Conservation (phyloP, 2,113 vertebrate species). For the Marcusenius ussheri region DNA sequence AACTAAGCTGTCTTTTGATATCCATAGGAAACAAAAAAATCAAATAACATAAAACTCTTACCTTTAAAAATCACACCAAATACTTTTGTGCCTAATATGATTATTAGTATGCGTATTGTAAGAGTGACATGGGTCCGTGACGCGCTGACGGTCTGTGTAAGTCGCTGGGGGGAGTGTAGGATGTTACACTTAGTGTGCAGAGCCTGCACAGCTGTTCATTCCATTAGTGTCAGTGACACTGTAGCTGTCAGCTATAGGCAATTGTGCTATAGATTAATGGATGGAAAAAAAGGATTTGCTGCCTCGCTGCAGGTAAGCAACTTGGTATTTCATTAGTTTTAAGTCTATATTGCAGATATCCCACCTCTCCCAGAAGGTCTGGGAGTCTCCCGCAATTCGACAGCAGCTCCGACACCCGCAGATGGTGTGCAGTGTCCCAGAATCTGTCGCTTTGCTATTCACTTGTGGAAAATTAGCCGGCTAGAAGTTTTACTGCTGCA, state of each 20-base stretch:
- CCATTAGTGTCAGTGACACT: neutral
- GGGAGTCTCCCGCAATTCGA: neutral
- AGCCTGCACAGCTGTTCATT: neutral
- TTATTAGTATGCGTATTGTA: neutral
- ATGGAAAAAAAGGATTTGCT: neutral
- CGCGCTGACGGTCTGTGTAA: slow-evolving; percentile 23
- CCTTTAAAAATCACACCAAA: neutral
- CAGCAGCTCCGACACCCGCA: neutral
- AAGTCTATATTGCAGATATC: neutral
- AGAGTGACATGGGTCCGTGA: slow-evolving; percentile 19
- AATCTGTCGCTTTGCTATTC: neutral
- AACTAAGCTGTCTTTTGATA: neutral
- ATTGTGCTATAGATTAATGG: neutral
- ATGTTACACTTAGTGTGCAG: neutral
- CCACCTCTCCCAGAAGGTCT: neutral
- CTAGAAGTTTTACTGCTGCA: neutral
- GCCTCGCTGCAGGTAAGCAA: neutral
- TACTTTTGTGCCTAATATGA: slow-evolving; percentile 2
- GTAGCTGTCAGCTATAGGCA: neutral
- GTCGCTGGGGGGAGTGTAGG: neutral
- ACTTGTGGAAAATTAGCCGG: neutral
- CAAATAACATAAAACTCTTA: neutral
- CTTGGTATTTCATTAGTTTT: neutral
- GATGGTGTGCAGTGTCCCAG: neutral
- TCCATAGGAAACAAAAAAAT: neutral